A percentile compares a stretch with the other conserved stretches of the same genome.
Conservation (phyloP, 1,140 invertebrate species). For the Drosophila kikkawai region DNA sequence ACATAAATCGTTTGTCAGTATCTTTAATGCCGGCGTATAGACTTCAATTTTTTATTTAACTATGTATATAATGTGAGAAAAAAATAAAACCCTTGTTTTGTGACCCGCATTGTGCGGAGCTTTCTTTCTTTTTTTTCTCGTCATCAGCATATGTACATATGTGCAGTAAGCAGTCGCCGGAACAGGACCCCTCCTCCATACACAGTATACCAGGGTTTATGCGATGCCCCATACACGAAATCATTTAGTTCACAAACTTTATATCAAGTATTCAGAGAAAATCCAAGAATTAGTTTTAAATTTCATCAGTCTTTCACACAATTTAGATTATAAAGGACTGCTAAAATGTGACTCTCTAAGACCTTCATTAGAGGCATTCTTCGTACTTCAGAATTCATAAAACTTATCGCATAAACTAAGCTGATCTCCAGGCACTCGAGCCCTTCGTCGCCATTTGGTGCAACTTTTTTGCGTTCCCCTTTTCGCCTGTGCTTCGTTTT, state of each 20-base stretch:
- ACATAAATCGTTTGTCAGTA: neutral
- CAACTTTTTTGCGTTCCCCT: slow-evolving; percentile 62
- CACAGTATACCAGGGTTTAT: slow-evolving; percentile 5
- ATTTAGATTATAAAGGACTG: too few species aligned
- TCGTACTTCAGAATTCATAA: neutral
- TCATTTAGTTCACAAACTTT: neutral
- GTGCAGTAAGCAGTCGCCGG: slow-evolving; percentile 37
- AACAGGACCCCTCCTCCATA: neutral
- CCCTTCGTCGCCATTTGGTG: slow-evolving; percentile 63
- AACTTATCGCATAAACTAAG: neutral
- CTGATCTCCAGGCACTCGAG: slow-evolving; percentile 19
- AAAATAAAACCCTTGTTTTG: neutral
- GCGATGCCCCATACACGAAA: neutral
- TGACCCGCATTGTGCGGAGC: slow-evolving; percentile 2
- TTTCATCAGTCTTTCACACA: too few species aligned
- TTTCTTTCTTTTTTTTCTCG: slow-evolving; percentile 17
- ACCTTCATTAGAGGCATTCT: neutral
- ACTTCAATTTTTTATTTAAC: neutral
- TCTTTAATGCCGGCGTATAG: neutral
- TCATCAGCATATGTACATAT: slow-evolving; percentile 37
- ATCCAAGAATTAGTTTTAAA: neutral
- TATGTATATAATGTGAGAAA: too few species aligned
- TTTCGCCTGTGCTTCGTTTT: slow-evolving; percentile 35
- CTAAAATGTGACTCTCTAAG: neutral
- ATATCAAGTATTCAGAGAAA: neutral